A percentile compares a stretch with the other conserved stretches of the same genome.
Evolutionary conservation across 1,140 invertebrate species (phyloP).

Genomic region (Tetramorium simillimum): DNA sequence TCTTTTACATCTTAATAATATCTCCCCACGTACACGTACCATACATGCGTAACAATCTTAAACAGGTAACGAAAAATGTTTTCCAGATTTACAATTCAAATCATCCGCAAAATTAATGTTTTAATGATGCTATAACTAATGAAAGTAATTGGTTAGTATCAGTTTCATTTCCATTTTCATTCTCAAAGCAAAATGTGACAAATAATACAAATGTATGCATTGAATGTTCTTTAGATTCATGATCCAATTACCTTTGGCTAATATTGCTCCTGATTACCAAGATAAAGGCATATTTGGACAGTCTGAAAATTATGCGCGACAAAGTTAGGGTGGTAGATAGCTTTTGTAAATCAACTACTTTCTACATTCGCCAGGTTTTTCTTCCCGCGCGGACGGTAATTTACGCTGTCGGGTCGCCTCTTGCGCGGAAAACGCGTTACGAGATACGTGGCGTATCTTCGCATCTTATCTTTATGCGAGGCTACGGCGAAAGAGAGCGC

Average conservation of each 20-base stretch:
- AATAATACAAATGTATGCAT: background rate
- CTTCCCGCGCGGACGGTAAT: background rate
- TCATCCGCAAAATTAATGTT: background rate
- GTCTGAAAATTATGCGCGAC: background rate
- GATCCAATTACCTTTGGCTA: background rate
- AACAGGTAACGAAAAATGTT: background rate
- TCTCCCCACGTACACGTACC: background rate
- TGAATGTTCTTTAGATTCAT: background rate
- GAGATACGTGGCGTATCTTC: constrained; percentile 48
- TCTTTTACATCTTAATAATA: background rate
- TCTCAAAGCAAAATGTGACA: background rate
- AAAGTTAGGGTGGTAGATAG: background rate
- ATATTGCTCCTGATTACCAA: background rate
- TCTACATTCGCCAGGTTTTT: constrained; percentile 1
- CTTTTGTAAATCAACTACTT: background rate
- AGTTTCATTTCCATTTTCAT: background rate
- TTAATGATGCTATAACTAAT: background rate
- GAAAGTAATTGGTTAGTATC: background rate
- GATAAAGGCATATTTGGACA: background rate
- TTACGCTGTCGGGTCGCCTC: constrained; percentile 3
- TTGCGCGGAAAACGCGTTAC: constrained; percentile 41
- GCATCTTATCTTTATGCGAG: constrained; percentile 33
- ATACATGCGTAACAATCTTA: background rate
- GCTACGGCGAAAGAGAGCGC: background rate
- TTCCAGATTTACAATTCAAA: background rate